Percentiles rank a stretch among this genome's conserved stretches.
These are phyloP conservation scores for Xiphydria camelus DNA, from an alignment of 2,888 invertebrate species.

Conservation along the genomic window DNA sequence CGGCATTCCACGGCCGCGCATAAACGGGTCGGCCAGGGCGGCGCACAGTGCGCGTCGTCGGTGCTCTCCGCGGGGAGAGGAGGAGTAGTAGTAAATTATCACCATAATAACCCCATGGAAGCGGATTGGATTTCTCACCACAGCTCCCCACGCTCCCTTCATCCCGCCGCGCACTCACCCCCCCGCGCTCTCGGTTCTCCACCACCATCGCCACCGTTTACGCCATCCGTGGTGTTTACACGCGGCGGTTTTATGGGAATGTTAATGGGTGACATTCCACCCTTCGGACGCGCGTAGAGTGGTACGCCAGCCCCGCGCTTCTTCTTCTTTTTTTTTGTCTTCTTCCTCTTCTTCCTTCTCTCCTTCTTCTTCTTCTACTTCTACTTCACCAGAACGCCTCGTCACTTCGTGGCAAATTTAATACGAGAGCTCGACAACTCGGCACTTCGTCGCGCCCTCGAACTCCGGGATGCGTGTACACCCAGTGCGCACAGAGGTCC, in stretches of 20 bases:
- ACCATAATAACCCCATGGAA: constrained; percentile 50
- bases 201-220: constrained; percentile 33
- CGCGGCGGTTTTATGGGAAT: constrained; percentile 51
- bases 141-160: constrained; percentile 24
- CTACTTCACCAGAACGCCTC: constrained; percentile 17
- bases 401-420: constrained; percentile 38
- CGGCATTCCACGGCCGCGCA: constrained; percentile 37
- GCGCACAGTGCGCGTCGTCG: no score
- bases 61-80: constrained; percentile 32
- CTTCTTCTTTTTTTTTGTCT: constrained; percentile 1
- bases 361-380: constrained; percentile 4
- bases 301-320: not conserved
- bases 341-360: not conserved
- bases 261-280: constrained; percentile 54
- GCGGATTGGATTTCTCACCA: constrained; percentile 53
- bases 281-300: constrained; percentile 28
- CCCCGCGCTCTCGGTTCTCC: constrained; percentile 13
- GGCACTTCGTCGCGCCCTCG: not conserved
- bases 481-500: no score
- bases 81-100: constrained; percentile 49
- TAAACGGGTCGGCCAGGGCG: constrained; percentile 35
- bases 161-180: constrained; percentile 14
- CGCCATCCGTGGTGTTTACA: constrained; percentile 46
- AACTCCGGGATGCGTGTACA: no score
- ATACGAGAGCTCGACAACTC: constrained; percentile 19